Evolutionary conservation across 2,888 invertebrate species (phyloP), one percentile per base, ranked within the genome.

Genomic region (Orchesella flavescens): DNA sequence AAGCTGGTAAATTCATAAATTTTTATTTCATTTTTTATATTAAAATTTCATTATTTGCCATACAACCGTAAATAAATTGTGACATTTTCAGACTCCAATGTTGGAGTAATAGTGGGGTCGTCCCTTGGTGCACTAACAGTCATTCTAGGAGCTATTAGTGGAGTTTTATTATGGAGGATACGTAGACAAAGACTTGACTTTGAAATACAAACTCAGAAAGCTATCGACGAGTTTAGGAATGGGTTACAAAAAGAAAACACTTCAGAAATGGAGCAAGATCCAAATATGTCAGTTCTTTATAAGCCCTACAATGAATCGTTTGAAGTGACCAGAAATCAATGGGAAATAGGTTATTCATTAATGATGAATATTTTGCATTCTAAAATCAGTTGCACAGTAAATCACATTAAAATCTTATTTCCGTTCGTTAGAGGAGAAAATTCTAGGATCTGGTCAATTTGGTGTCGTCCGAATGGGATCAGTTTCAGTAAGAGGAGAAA

Each of bases 371-470:
- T 10, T 53, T 53, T 3, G 13, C 55, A 23, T 21, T 44, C 7
- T 53, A 49, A 17, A 53, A 21, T 53, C 23, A 61, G 9, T 61
- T 61, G 49, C n/a, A 9, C 2, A 34, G 23, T 1, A 44, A 17
- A 15, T 68, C 12, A 44, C 7, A 34, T 34, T 34, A 34, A 34
- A 7, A 43, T 44, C 24, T 65, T 15, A 1, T 65, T 21, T 15
- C 65, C 5, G 9, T 44, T 1, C 24, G 1, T 13, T 17, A 86
- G 86, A 83, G 57, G 76, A 84, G 10, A 83, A 81, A 75, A 46
- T 86, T 15, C 46, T 86, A 19, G 86, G 86, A n/a, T 73, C 68
- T 17, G 86, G 86, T 2, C 82, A 83, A 53, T 86, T 84, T 21
- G 86, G 86, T 2, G 61, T 86, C 24, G 86, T 86, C 1, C 17